Conservation (phyloP, 1,140 invertebrate species). For the Nixonia krombeini region DNA sequence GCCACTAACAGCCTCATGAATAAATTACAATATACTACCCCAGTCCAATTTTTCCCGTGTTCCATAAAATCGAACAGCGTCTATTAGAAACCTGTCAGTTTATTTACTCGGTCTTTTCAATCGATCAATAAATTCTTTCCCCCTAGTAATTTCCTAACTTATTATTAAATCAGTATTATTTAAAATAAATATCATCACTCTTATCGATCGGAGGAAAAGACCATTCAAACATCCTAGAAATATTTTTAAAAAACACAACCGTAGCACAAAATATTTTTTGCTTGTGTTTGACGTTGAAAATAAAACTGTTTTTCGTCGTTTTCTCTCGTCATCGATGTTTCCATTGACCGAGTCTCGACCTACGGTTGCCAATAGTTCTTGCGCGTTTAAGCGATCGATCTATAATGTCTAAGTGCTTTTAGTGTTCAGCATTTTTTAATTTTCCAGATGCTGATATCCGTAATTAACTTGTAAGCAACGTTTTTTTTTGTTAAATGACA, state of each 20-base stretch:
- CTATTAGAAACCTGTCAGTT: too few species aligned
- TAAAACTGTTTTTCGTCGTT: not conserved
- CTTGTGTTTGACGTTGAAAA: not conserved
- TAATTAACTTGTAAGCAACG: not conserved
- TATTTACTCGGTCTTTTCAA: not conserved
- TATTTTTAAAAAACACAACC: not conserved
- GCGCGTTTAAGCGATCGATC: not conserved
- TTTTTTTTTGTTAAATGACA: not conserved
- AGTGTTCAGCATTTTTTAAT: not conserved
- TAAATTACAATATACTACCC: not conserved
- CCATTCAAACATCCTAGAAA: not conserved
- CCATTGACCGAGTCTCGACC: too few species aligned
- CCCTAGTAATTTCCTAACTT: not conserved
- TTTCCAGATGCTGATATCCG: not conserved
- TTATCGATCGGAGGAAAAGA: not conserved
- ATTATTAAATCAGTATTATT: not conserved
- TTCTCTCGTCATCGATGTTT: not conserved
- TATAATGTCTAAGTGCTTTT: not conserved
- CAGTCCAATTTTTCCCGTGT: too few species aligned
- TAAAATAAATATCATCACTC: not conserved
- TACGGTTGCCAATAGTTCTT: too few species aligned
- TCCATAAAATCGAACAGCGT: too few species aligned
- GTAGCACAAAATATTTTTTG: not conserved
- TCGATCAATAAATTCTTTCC: not conserved
- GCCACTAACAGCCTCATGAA: not conserved